Percentiles rank a stretch among this genome's conserved stretches.
Conservation (phyloP, 2,113 vertebrate genomes). For the Macrotis lagotis region DNA sequence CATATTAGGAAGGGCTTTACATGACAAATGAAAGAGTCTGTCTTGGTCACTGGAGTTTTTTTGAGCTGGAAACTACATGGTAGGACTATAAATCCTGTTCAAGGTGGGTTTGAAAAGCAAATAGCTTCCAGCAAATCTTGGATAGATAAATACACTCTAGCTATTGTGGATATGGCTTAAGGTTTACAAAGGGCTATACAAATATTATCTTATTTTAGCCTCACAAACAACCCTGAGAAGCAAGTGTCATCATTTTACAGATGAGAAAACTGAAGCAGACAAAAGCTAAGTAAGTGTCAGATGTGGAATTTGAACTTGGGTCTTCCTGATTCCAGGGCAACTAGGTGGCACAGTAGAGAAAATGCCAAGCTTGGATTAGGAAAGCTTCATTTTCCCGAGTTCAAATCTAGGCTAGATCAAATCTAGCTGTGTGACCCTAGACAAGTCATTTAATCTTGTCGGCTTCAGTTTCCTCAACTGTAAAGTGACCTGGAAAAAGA, state of each 20-base stretch:
- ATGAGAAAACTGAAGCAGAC: not conserved
- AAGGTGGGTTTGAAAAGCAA: not conserved
- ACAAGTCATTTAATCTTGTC: not conserved
- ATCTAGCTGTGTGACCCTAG: not conserved
- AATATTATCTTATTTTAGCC: not conserved
- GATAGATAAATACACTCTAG: not conserved
- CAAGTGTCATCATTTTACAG: not conserved
- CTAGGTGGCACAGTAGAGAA: too few species aligned
- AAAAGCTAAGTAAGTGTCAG: not conserved
- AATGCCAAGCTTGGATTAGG: too few species aligned
- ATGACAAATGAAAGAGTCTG: not conserved
- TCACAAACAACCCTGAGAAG: not conserved
- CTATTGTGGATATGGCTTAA: not conserved
- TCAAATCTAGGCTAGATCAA: not conserved
- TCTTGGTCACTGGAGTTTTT: not conserved
- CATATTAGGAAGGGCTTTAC: not conserved
- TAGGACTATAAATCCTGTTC: not conserved
- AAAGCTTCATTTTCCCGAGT: not conserved
- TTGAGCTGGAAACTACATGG: not conserved
- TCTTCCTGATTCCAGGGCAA: not conserved
- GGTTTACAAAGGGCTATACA: not conserved
- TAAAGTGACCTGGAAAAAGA: not conserved
- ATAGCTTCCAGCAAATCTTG: not conserved
- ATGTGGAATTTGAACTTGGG: not conserved
- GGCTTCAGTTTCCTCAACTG: not conserved